A percentile compares a stretch with the other conserved stretches of the same genome.
Evolutionary conservation across 2,888 invertebrate genomes (phyloP).

Genomic region (Mechanitis messenoides): DNA sequence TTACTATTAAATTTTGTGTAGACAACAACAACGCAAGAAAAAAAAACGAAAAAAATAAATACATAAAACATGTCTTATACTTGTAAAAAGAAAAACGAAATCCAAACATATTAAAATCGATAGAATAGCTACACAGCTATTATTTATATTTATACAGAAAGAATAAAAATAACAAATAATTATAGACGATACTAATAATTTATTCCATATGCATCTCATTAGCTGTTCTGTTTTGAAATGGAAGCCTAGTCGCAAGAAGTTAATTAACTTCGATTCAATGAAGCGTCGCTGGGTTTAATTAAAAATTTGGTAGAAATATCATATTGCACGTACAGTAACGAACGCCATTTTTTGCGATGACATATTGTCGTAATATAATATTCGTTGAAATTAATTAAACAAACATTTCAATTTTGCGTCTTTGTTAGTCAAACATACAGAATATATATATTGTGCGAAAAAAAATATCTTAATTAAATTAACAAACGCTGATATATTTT

Average conservation of each 20-base stretch:
- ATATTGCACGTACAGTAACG: conserved; percentile 33
- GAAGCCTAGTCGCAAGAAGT: conserved; percentile 47
- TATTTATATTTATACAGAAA: no score
- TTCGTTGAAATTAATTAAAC: conserved; percentile 3
- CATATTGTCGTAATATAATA: conserved; percentile 29
- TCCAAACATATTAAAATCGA: no score
- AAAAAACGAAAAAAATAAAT: no score
- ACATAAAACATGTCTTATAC: no score
- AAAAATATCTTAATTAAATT: not conserved
- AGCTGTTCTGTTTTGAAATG: conserved; percentile 50
- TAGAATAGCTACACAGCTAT: no score
- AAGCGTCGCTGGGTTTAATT: conserved; percentile 49
- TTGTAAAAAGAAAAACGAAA: no score
- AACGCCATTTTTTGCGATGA: conserved; percentile 20
- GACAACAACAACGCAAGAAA: no score
- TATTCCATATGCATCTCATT: conserved; percentile 55
- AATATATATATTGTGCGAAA: not conserved
- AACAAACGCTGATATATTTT: not conserved
- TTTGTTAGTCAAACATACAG: conserved; percentile 18
- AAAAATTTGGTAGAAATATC: conserved; percentile 42
- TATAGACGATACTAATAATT: not conserved
- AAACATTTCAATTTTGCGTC: not conserved
- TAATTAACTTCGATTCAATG: conserved; percentile 54
- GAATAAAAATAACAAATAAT: no score
- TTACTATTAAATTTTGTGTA: no score